Evolutionary conservation across 2,888 invertebrate species (phyloP).

Genomic region (Sthenelais limicola): DNA sequence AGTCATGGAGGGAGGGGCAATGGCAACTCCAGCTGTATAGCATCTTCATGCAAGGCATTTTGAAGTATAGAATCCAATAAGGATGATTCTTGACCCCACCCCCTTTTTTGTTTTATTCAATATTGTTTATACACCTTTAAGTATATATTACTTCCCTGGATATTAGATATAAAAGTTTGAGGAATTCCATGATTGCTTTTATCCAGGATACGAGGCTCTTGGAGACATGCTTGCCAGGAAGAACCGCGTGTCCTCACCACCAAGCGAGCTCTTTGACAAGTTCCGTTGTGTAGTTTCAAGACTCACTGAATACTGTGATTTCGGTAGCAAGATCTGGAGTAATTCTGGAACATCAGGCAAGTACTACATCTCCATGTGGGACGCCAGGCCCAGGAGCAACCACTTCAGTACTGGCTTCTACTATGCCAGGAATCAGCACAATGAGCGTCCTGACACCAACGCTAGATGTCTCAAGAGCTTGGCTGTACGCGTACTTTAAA

Average conservation of each 20-base stretch:
- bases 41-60: no score
- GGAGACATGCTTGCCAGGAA: background rate
- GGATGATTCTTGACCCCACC: no score
- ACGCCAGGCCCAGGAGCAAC: background rate
- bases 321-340: background rate
- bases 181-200: background rate
- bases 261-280: constrained; percentile 1
- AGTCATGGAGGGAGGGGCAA: no score
- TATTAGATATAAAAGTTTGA: background rate
- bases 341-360: constrained; percentile 4
- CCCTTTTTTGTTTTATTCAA: no score
- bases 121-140: background rate
- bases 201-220: constrained; percentile 9
- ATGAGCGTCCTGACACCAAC: background rate
- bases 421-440: constrained; percentile 18
- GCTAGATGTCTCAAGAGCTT: constrained; percentile 5
- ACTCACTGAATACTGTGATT: constrained; percentile 1
- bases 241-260: background rate
- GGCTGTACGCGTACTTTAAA: constrained; percentile 1
- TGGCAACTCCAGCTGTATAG: no score
- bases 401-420: constrained; percentile 9
- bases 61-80: background rate
- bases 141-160: background rate
- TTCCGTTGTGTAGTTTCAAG: constrained; percentile 3
- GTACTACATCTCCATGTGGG: constrained; percentile 10